Base-by-base conservation (phyloP, 2,888 invertebrate genomes). In the Pemphredon lugubris region DNA sequence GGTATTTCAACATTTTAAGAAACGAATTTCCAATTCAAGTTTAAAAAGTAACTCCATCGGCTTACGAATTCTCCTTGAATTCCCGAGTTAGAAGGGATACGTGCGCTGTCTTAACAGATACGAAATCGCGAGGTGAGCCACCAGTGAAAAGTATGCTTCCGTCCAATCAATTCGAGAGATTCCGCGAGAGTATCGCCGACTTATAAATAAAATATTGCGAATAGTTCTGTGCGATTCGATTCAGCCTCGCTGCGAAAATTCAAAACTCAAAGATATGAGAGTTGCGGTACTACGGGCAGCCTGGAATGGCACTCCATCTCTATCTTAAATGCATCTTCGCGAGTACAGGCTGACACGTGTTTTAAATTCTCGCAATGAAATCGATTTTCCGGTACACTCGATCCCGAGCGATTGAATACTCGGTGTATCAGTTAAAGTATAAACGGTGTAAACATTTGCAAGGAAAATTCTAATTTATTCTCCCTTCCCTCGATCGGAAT, bases 131-230 rank as follows among this genome's bases (percentile, higher is more conserved):
- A 16, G n/a, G 47, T 30, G 13, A 16, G n/a, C 11, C 44, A 21
- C 9, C 21, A 5, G 13, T 23, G 23, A 11, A 26, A 21, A 21
- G 47, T 6, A 30, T 26, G n/a, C 13, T 39, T 39, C 45, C 9
- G 44, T 69, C 69, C 75, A 79, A 77, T 76, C 77, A 69, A 77
- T 79, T 73, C 53, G n/a, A n/a, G n/a, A n/a, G n/a, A n/a, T n/a
- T n/a, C n/a, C n/a, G n/a, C 50, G 51, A 16, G 32, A 45, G 13
- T 39, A 53, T 9, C 20, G 30, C 11, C 14, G 23, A 45, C 73
- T 76, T 73, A 75, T 80, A 80, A 80, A 80, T 77, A 80, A 77
- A 76, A 77, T 77, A 70, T 67, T 20, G 40, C 50, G 18, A 42
- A 18, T 53, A 13, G 44, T 39, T 48, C 51, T 53, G 60, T 47